These are phyloP conservation scores for Varanus komodoensis DNA, from an alignment of 2,113 vertebrate species.

Conservation along the genomic window DNA sequence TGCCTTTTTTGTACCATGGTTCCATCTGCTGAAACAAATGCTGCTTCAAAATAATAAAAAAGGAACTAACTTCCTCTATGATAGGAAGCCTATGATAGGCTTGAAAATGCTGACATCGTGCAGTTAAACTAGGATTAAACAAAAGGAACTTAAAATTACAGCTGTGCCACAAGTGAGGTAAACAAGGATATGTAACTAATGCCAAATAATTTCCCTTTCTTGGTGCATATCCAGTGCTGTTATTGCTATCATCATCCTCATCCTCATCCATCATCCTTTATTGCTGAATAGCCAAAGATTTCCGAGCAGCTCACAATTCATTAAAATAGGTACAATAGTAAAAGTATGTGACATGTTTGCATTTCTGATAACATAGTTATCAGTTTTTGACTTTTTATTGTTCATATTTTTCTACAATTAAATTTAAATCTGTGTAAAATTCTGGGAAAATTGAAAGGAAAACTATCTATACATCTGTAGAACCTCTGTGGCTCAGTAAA, in stretches of 20 bases:
- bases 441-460: too few species aligned
- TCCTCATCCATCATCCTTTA: too few species aligned
- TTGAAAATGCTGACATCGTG: slow-evolving; percentile 42
- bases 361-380: not conserved
- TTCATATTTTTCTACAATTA: too few species aligned
- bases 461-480: too few species aligned
- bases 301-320: too few species aligned
- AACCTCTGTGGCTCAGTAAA: too few species aligned
- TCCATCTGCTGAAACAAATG: slow-evolving; percentile 60
- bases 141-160: slow-evolving; percentile 13
- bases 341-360: slow-evolving; percentile 23
- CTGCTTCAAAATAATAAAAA: slow-evolving; percentile 29
- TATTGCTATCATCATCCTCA: too few species aligned
- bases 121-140: slow-evolving; percentile 49
- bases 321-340: too few species aligned
- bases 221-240: slow-evolving; percentile 25
- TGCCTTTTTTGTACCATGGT: slow-evolving; percentile 63
- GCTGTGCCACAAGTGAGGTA: slow-evolving; percentile 26
- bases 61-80: slow-evolving; percentile 27
- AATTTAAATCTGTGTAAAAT: too few species aligned
- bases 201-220: slow-evolving; percentile 47
- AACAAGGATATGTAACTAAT: not conserved
- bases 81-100: slow-evolving; percentile 26
- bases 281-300: too few species aligned
- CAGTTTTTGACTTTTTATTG: too few species aligned